A percentile compares a stretch with the other conserved stretches of the same genome.
phyloP scores from a whole-genome alignment of 2,113 vertebrate species.

The Ptyas mucosa region DNA sequence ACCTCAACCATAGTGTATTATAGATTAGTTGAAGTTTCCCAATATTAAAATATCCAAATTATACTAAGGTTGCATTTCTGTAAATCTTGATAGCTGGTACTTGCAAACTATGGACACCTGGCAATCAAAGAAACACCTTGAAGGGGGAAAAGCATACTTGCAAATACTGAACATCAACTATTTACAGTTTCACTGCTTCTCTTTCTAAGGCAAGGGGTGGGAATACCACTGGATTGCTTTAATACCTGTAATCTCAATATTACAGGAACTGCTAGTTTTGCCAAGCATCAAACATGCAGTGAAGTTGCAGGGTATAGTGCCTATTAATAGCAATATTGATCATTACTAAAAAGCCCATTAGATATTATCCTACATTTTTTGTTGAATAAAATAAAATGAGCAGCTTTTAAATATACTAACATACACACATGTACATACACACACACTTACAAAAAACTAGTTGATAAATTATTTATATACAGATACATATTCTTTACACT shows the following conservation, averaged over 20 bases:
- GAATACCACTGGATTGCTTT: conserved; percentile 78
- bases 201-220: conserved; percentile 74
- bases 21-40: conserved; percentile 57
- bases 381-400: conserved; percentile 79
- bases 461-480: conserved; percentile 87
- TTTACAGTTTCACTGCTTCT: conserved; percentile 86
- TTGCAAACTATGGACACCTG: conserved; percentile 69
- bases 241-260: conserved; percentile 66
- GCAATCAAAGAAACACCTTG: conserved; percentile 72
- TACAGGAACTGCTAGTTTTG: conserved; percentile 77
- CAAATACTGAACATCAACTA: conserved; percentile 93
- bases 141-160: conserved; percentile 74
- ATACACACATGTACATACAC: conserved; percentile 69
- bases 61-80: conserved; percentile 67
- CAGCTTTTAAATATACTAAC: conserved; percentile 84
- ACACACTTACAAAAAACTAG: conserved; percentile 78
- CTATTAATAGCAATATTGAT: conserved; percentile 88
- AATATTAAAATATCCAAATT: conserved; percentile 80
- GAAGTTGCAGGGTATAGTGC: conserved; percentile 78
- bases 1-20: conserved; percentile 62
- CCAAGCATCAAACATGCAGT: conserved; percentile 93
- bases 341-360: conserved; percentile 80
- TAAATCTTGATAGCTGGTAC: conserved; percentile 66
- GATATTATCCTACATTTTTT: conserved; percentile 73
- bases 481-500: conserved; percentile 92